These are phyloP conservation scores for Dysmachus trigonus DNA, from an alignment of 2,888 invertebrate genomes.

Conservation along the genomic window DNA sequence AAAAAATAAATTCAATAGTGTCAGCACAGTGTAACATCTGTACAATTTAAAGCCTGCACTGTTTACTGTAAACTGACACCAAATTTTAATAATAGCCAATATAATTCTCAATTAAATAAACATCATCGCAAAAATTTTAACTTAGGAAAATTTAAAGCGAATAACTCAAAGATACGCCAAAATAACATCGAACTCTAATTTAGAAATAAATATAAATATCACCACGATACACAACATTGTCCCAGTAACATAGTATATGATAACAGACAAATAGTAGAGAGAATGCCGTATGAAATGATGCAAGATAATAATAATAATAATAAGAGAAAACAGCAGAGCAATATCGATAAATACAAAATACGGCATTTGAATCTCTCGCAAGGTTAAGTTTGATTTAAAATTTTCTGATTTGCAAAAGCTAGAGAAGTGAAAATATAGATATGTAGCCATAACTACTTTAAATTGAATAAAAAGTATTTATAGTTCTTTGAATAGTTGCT, in stretches of 20 bases:
- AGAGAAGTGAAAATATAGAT: constrained; percentile 32
- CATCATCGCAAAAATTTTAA: neutral
- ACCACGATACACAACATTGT: constrained; percentile 30
- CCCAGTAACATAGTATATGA: constrained; percentile 19
- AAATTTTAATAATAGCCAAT: neutral
- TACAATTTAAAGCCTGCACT: neutral
- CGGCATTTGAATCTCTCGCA: constrained; percentile 17
- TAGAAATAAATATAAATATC: constrained; percentile 22
- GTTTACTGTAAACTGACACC: neutral
- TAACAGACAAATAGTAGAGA: constrained; percentile 39
- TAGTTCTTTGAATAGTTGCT: neutral
- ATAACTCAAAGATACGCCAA: constrained; percentile 9
- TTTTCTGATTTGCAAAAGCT: constrained; percentile 31
- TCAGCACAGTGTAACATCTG: neutral
- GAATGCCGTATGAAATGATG: constrained; percentile 48
- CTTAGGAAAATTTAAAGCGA: neutral
- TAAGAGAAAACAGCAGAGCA: constrained; percentile 37
- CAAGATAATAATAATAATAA: constrained; percentile 39
- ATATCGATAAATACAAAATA: constrained; percentile 5
- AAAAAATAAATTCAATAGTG: neutral
- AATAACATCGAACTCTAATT: constrained; percentile 8
- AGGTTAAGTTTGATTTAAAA: constrained; percentile 9
- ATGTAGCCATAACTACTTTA: constrained; percentile 33
- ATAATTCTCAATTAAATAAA: neutral
- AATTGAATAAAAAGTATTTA: constrained; percentile 9